Evolutionary conservation across 2,888 invertebrate species (phyloP).

Genomic region (Acanthosepion pharaonis): DNA sequence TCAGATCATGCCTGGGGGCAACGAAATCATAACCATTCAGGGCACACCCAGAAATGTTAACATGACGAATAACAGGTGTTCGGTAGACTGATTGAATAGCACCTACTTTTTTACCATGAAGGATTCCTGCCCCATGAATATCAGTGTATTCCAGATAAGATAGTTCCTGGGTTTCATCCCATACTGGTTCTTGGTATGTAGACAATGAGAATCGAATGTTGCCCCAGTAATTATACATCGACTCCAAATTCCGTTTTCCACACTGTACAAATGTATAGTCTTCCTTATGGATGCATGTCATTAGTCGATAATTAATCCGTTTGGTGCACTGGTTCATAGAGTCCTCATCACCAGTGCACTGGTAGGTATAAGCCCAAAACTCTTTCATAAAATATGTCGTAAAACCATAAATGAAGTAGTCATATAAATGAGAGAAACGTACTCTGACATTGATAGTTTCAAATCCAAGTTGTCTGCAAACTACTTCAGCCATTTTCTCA

Average conservation of each 20-base stretch:
- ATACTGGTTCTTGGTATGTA: slow-evolving; percentile 86
- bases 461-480: slow-evolving; percentile 92
- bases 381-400: slow-evolving; percentile 72
- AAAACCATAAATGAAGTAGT: slow-evolving; percentile 71
- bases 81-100: slow-evolving; percentile 90
- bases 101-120: slow-evolving; percentile 95
- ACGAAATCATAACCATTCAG: slow-evolving; percentile 93
- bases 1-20: slow-evolving; percentile 85
- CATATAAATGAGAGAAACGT: slow-evolving; percentile 78
- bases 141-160: slow-evolving; percentile 84
- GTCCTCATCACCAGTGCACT: slow-evolving; percentile 74
- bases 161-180: slow-evolving; percentile 76
- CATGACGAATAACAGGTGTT: slow-evolving; percentile 86
- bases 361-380: slow-evolving; percentile 72
- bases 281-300: slow-evolving; percentile 84
- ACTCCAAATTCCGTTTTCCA: slow-evolving; percentile 77
- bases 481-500: slow-evolving; percentile 96
- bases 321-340: slow-evolving; percentile 78
- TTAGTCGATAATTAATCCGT: slow-evolving; percentile 86
- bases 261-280: slow-evolving; percentile 94
- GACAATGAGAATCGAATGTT: slow-evolving; percentile 93
- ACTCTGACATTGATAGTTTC: slow-evolving; percentile 92
- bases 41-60: slow-evolving; percentile 88
- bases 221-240: slow-evolving; percentile 83
- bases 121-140: slow-evolving; percentile 92